phyloP scores from a whole-genome alignment of 2,113 vertebrate genomes.

The Ondatra zibethicus region DNA sequence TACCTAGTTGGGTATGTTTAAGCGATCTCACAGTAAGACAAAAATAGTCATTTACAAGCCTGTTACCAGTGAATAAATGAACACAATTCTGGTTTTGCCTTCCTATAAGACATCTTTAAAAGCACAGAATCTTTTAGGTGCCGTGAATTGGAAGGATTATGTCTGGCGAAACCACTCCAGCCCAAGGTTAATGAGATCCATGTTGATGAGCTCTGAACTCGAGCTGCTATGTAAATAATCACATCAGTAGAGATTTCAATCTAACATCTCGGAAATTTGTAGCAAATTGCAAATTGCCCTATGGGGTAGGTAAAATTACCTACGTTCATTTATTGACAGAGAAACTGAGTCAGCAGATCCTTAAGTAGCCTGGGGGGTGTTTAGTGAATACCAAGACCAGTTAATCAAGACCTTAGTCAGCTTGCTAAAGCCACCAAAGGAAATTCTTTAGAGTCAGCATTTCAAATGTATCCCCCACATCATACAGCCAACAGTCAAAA shows the following conservation, averaged over 20 bases:
- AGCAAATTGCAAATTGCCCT: slow-evolving; percentile 58
- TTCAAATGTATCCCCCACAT: background rate
- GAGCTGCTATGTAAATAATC: slow-evolving; percentile 74
- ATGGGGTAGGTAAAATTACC: slow-evolving; percentile 64
- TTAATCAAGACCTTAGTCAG: background rate
- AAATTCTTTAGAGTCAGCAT: slow-evolving; percentile 44
- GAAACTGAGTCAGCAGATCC: slow-evolving; percentile 78
- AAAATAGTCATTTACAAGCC: slow-evolving; percentile 28
- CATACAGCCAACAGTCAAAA: background rate
- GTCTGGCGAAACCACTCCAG: slow-evolving; percentile 43
- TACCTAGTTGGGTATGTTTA: background rate
- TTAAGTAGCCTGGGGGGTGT: slow-evolving; percentile 15
- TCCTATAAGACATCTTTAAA: slow-evolving; percentile 52
- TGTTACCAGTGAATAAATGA: background rate
- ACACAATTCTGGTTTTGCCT: slow-evolving; percentile 27
- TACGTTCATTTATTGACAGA: slow-evolving; percentile 67
- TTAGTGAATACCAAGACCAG: slow-evolving; percentile 17
- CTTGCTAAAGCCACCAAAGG: slow-evolving; percentile 18
- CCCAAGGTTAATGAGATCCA: slow-evolving; percentile 67
- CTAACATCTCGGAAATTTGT: slow-evolving; percentile 66
- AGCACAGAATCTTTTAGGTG: slow-evolving; percentile 9
- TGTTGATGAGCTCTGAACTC: slow-evolving; percentile 60
- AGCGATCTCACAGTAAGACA: background rate
- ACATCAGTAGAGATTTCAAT: slow-evolving; percentile 56
- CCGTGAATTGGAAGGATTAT: slow-evolving; percentile 45